Percentiles rank a stretch among this genome's conserved stretches.
Conservation (phyloP, 2,797 vertebrate species). For the Tenualosa thibaudeaui region DNA sequence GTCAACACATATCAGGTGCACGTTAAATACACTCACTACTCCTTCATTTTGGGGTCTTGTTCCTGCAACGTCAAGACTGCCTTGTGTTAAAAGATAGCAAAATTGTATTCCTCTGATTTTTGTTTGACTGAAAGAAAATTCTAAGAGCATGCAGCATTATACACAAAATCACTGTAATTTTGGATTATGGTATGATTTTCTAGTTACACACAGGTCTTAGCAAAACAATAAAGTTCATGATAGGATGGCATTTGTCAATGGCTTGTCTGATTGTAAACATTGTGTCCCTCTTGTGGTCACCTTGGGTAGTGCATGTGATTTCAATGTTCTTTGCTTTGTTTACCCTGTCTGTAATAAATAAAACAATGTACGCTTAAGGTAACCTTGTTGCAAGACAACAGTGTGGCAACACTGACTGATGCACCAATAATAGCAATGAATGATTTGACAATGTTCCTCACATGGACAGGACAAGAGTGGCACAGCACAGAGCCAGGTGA, state of each 20-base stretch:
- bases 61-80: not conserved
- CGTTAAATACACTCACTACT: not conserved
- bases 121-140: not conserved
- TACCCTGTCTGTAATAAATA: not conserved
- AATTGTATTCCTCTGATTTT: not conserved
- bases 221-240: not conserved
- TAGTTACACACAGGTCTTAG: not conserved
- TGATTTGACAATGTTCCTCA: not conserved
- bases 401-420: not conserved
- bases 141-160: not conserved
- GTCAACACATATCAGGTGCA: constrained; percentile 85
- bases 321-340: not conserved
- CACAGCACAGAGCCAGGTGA: not conserved
- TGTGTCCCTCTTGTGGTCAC: not conserved
- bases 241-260: not conserved
- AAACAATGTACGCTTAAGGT: too few species aligned
- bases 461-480: not conserved
- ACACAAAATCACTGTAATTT: not conserved
- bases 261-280: not conserved
- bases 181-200: not conserved
- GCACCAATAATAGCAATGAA: not conserved
- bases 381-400: too few species aligned
- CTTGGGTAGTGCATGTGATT: constrained; percentile 3
- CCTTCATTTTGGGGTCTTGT: not conserved
- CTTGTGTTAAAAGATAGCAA: not conserved